Base-by-base conservation (phyloP, 2,888 invertebrate genomes). In the Ceraclea dissimilis region DNA sequence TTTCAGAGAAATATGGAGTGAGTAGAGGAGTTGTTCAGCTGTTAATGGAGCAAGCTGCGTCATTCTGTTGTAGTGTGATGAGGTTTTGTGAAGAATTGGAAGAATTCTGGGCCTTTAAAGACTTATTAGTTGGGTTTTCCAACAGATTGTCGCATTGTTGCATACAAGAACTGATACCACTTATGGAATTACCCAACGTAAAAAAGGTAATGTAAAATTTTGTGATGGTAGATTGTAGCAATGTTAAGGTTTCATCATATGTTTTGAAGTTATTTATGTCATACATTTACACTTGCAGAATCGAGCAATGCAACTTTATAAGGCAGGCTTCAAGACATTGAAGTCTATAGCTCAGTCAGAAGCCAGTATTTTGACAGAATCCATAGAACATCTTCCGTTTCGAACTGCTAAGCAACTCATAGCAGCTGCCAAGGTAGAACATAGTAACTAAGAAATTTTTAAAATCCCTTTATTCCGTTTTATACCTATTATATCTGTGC, bases 171-270 rank as follows among this genome's bases (percentile, higher is more conserved):
- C 74, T 97, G 54, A 75, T 85, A 31, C 85, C 86, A 11, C 77
- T 98, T 18, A 83, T 97, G 85, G 90, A 93, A 63, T 78, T 97
- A 63, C 95, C 96, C 1, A 83, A 85, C 18, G 93, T 97, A 2
- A 91, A 88, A 77, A 84, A 88, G 73, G 87, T 87, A 71, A 67
- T 20, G 11, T 13, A 54, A 47, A 47, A 65, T 65, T 6, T 8
- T 11, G 11, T 31, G 31, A 51, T 48, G n/a, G n/a, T n/a, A n/a
- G n/a, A n/a, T n/a, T n/a, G n/a, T n/a, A n/a, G 52, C 31, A 43
- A 17, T 22, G 34, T 51, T n/a, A n/a, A n/a, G 19, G 2, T n/a
- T 11, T 47, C 8, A 21, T 10, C 18, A 47, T 21, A 8, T 20
- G n/a, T 18, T 52, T 48, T 52, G 2, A 39, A n/a, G n/a, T n/a